These are phyloP conservation scores for Chymomyza amoena DNA, from an alignment of 2,888 invertebrate genomes.

Conservation along the genomic window DNA sequence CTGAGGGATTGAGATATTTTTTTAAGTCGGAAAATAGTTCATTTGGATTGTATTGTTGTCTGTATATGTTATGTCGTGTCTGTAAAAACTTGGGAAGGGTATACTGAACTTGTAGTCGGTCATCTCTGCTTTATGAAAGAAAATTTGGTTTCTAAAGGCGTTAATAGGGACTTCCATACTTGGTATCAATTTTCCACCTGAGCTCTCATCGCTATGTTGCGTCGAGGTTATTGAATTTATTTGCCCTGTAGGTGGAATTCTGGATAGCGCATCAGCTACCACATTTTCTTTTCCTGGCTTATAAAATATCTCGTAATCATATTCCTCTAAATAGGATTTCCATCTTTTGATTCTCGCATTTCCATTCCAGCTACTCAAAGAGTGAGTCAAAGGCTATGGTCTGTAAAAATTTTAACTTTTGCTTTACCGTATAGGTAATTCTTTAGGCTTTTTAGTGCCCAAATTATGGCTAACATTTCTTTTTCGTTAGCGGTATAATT, in stretches of 20 bases:
- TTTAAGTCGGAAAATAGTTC: background rate
- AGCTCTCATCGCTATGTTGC: constrained; percentile 25
- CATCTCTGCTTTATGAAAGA: no score
- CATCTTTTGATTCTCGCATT: constrained; percentile 22
- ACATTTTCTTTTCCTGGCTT: constrained; percentile 19
- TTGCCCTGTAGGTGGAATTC: constrained; percentile 1
- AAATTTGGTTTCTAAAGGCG: constrained; percentile 24
- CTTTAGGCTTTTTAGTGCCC: background rate
- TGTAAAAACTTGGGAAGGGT: no score
- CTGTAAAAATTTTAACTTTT: constrained; percentile 27
- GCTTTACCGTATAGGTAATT: constrained; percentile 17
- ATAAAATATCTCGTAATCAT: constrained; percentile 18
- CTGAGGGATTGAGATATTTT: constrained; percentile 11
- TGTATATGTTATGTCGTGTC: no score
- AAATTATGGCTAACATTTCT: constrained; percentile 3
- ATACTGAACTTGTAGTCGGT: no score
- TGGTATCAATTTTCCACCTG: constrained; percentile 23
- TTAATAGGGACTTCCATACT: constrained; percentile 23
- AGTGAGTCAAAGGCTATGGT: constrained; percentile 22
- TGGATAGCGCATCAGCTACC: constrained; percentile 25
- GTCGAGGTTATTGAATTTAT: constrained; percentile 23
- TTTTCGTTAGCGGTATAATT: constrained; percentile 1
- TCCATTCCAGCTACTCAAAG: constrained; percentile 17
- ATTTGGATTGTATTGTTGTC: background rate
- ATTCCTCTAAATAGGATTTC: constrained; percentile 23